A percentile compares a stretch with the other conserved stretches of the same genome.
These are phyloP conservation scores for Trachurus trachurus DNA, from an alignment of 2,797 vertebrate genomes.

Conservation along the genomic window DNA sequence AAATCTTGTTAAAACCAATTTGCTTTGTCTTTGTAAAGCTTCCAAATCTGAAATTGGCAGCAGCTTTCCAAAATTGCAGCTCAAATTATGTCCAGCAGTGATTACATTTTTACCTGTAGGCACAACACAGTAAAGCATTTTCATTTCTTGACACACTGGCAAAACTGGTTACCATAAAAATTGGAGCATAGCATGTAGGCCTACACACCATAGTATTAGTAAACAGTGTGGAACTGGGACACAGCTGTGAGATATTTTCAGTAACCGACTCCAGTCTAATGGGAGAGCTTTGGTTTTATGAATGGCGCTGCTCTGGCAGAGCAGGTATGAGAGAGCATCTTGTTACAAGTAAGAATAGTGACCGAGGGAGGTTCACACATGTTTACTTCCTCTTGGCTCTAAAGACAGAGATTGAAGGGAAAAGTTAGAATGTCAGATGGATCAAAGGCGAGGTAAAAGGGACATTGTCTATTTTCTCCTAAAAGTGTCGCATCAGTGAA, in stretches of 20 bases:
- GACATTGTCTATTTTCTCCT: background rate
- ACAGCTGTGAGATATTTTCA: slow-evolving; percentile 40
- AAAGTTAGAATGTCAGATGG: slow-evolving; percentile 5
- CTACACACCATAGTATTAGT: slow-evolving; percentile 2
- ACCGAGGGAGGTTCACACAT: slow-evolving; percentile 39
- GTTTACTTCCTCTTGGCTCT: slow-evolving; percentile 16
- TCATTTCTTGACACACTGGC: background rate
- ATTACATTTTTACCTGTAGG: background rate
- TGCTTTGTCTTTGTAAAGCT: background rate
- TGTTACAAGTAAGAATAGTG: slow-evolving; percentile 49
- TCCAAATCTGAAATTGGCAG: background rate
- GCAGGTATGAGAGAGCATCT: slow-evolving; percentile 29
- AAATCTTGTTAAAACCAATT: background rate
- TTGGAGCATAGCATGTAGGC: background rate
- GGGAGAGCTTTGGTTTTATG: slow-evolving; percentile 44
- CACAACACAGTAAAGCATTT: background rate
- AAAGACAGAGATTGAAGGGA: background rate
- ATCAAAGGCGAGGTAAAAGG: background rate
- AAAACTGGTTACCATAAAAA: background rate
- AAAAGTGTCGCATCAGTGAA: background rate
- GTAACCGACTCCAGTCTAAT: slow-evolving; percentile 18
- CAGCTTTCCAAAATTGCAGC: background rate
- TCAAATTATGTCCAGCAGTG: background rate
- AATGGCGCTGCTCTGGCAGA: slow-evolving; percentile 25
- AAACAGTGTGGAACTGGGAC: slow-evolving; percentile 23